Conservation (phyloP, 2,888 invertebrate genomes). For the Nycteola revayana region DNA sequence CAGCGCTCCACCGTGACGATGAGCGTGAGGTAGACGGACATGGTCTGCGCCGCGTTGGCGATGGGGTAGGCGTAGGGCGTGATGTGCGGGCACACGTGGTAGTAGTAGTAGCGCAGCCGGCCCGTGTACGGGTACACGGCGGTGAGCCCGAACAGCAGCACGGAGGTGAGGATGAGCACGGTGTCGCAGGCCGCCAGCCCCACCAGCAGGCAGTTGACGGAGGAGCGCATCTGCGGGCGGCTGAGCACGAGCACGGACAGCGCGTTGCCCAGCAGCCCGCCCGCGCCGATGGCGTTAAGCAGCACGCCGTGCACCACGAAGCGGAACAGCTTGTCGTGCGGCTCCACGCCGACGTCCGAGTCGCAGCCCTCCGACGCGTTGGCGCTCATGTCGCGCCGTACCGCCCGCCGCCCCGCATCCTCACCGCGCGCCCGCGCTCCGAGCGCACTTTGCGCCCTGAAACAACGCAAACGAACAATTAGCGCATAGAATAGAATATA, state of each 20-base stretch:
- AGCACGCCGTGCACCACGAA: slow-evolving; percentile 92
- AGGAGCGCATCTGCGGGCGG: slow-evolving; percentile 96
- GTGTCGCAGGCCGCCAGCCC: slow-evolving; percentile 97
- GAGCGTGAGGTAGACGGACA: slow-evolving; percentile 94
- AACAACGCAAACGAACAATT: slow-evolving; percentile 2
- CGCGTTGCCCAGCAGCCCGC: slow-evolving; percentile 94
- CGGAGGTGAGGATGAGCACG: slow-evolving; percentile 92
- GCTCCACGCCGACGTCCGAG: slow-evolving; percentile 66
- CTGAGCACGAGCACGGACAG: slow-evolving; percentile 95
- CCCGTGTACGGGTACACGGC: slow-evolving; percentile 93
- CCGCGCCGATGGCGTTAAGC: slow-evolving; percentile 89
- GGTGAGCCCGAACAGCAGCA: slow-evolving; percentile 92
- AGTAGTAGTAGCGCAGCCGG: slow-evolving; percentile 88
- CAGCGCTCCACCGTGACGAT: slow-evolving; percentile 97
- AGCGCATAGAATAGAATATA: too few species aligned
- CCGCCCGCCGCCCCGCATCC: slow-evolving; percentile 21
- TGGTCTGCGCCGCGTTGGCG: slow-evolving; percentile 94
- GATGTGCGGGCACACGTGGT: slow-evolving; percentile 89
- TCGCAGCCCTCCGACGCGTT: slow-evolving; percentile 43
- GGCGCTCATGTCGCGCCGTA: slow-evolving; percentile 26
- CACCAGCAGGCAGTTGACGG: slow-evolving; percentile 96
- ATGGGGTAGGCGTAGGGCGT: slow-evolving; percentile 91
- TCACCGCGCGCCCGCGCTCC: slow-evolving; percentile 15
- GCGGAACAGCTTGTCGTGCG: slow-evolving; percentile 83
- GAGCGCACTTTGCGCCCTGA: slow-evolving; percentile 14